Evolutionary conservation across 2,113 vertebrate genomes (phyloP).

Genomic region (Phyllostomus hastatus): DNA sequence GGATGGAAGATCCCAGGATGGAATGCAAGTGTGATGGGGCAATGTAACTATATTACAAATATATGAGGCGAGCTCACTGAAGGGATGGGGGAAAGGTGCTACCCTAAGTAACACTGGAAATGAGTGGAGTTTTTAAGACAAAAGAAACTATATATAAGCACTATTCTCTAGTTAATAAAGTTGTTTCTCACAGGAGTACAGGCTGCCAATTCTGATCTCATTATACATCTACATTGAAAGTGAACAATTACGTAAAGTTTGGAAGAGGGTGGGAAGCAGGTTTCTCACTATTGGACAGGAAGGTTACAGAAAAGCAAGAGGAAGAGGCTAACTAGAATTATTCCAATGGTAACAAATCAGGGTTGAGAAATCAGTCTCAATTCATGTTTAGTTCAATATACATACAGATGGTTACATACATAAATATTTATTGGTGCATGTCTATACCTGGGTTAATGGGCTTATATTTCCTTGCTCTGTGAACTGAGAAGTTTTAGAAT

Average conservation of each 20-base stretch:
- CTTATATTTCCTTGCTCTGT: neutral
- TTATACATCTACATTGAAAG: neutral
- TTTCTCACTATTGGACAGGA: neutral
- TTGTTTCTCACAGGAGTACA: neutral
- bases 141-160: neutral
- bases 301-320: neutral
- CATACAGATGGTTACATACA: neutral
- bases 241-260: neutral
- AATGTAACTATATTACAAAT: neutral
- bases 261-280: neutral
- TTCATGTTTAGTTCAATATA: neutral
- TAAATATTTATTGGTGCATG: neutral
- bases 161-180: neutral
- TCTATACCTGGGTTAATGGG: neutral
- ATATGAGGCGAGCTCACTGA: neutral
- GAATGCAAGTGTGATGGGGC: neutral
- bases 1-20: neutral
- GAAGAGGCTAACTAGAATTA: neutral
- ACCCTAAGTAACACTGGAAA: neutral
- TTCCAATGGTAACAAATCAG: neutral
- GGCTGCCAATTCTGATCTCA: neutral
- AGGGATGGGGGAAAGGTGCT: neutral
- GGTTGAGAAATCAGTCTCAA: neutral
- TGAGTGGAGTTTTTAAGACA: neutral
- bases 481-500: neutral